phyloP scores from a whole-genome alignment of 1,140 invertebrate species.

The Lineus longissimus region DNA sequence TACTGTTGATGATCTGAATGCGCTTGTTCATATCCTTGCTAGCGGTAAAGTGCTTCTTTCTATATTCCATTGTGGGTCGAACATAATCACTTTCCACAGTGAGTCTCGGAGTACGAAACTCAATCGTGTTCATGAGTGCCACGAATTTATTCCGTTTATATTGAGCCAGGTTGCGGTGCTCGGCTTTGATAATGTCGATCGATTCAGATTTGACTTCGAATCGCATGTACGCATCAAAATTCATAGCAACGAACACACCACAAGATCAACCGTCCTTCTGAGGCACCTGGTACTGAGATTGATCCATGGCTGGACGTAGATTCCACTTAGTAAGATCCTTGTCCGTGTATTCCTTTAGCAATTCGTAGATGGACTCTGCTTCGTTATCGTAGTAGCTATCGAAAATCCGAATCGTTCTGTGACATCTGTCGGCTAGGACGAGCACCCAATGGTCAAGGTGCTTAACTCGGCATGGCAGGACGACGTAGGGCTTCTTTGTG shows the following conservation, averaged over 20 bases:
- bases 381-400: neutral
- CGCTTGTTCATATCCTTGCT: too few relatives aligned
- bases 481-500: neutral
- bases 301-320: neutral
- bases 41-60: too few relatives aligned
- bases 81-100: too few relatives aligned
- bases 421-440: neutral
- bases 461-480: neutral
- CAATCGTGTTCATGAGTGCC: neutral
- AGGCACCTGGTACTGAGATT: neutral
- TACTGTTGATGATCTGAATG: too few relatives aligned
- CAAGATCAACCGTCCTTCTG: neutral
- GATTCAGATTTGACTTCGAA: neutral
- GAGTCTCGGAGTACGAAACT: too few relatives aligned
- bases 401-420: neutral
- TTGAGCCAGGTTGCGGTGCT: neutral
- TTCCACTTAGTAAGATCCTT: neutral
- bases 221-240: neutral
- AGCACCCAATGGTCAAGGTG: neutral
- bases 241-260: neutral
- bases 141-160: constrained; percentile 1
- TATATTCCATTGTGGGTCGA: too few relatives aligned
- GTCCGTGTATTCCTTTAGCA: neutral
- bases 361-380: neutral
- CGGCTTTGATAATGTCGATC: neutral